These are phyloP conservation scores for Ivindomyrus marchei DNA, from an alignment of 2,113 vertebrate genomes.

Conservation along the genomic window DNA sequence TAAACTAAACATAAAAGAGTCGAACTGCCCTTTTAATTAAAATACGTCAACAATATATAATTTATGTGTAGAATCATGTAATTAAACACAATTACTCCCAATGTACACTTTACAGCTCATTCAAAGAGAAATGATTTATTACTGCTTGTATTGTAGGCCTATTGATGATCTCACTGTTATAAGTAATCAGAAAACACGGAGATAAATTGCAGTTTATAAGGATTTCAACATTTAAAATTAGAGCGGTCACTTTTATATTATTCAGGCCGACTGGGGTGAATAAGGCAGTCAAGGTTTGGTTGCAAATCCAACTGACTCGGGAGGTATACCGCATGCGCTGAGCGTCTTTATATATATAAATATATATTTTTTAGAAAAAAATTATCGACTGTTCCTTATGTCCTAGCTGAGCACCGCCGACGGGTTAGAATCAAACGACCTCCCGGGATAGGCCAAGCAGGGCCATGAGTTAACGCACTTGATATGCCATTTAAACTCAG, in stretches of 20 bases:
- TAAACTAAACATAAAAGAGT: background rate
- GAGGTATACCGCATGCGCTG: background rate
- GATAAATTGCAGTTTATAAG: background rate
- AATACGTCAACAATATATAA: background rate
- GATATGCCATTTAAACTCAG: background rate
- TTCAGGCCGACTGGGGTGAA: background rate
- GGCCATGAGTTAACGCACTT: background rate
- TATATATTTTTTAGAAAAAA: background rate
- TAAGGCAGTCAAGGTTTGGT: background rate
- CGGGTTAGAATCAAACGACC: background rate
- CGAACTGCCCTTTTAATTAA: background rate
- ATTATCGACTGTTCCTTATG: background rate
- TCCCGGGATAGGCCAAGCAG: background rate
- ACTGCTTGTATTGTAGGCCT: background rate
- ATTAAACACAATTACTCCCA: background rate
- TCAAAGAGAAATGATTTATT: background rate
- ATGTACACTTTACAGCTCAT: background rate
- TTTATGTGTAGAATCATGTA: background rate
- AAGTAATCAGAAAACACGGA: background rate
- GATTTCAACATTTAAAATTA: background rate
- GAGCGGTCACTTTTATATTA: background rate
- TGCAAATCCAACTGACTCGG: background rate
- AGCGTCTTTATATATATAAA: background rate
- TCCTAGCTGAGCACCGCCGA: background rate
- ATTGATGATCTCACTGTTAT: background rate